phyloP scores from a whole-genome alignment of 2,797 vertebrate species.

The Syngnathus rostellatus region DNA sequence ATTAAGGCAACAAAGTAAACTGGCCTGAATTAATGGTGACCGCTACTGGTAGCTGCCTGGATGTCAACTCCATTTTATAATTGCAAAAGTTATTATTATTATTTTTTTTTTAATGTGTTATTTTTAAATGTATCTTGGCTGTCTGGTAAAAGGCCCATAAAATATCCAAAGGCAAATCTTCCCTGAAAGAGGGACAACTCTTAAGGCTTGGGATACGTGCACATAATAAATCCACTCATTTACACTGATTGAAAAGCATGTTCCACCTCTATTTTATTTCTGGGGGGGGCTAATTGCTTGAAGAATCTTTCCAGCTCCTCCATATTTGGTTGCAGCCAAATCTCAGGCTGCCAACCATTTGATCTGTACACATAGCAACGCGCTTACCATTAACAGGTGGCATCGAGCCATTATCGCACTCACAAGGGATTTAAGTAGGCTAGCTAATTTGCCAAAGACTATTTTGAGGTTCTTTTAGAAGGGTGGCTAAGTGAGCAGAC shows the following conservation, averaged over 20 bases:
- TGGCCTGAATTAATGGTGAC: background rate
- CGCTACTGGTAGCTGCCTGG: background rate
- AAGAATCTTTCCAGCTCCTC: conserved; percentile 13
- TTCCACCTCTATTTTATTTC: conserved; percentile 5
- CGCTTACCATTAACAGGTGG: conserved; percentile 19
- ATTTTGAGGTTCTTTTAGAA: background rate
- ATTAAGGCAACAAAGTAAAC: background rate
- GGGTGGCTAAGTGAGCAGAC: background rate
- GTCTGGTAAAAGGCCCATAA: background rate
- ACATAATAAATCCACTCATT: conserved; percentile 14
- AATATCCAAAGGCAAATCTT: background rate
- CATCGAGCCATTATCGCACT: conserved; percentile 15
- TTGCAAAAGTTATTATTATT: background rate
- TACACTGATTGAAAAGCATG: conserved; percentile 6
- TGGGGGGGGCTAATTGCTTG: conserved; percentile 11
- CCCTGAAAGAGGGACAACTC: background rate
- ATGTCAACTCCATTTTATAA: background rate
- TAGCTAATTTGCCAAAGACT: conserved; percentile 13
- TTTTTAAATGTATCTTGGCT: background rate
- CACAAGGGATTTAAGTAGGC: conserved; percentile 20
- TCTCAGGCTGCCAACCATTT: conserved; percentile 15
- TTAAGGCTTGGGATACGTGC: background rate
- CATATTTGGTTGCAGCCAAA: conserved; percentile 12
- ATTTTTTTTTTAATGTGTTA: background rate
- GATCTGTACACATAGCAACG: conserved; percentile 12